A percentile compares a stretch with the other conserved stretches of the same genome.
Conservation (phyloP, 2,888 invertebrate genomes). For the Amorpha juglandis region DNA sequence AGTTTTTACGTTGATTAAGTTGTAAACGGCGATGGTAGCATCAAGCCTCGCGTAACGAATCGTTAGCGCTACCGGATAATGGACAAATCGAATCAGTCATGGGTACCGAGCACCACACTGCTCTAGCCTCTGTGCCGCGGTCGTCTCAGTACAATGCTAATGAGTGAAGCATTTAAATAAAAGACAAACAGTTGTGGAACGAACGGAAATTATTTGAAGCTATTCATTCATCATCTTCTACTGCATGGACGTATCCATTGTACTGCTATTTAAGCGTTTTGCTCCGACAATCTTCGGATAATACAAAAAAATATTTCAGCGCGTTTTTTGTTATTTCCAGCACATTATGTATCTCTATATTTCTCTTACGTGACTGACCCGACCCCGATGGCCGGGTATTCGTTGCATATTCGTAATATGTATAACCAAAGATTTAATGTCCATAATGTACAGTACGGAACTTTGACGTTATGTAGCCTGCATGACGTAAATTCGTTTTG, state of each 20-base stretch:
- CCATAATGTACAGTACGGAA: too few relatives aligned
- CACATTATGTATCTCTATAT: too few relatives aligned
- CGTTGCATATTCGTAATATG: too few relatives aligned
- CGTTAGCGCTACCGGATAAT: conserved; percentile 64
- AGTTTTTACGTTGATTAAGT: conserved; percentile 16
- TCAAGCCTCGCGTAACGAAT: conserved; percentile 55
- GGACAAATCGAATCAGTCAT: conserved; percentile 72
- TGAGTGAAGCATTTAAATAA: conserved; percentile 10
- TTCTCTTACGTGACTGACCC: too few relatives aligned
- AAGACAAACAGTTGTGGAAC: neutral
- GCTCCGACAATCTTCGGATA: too few relatives aligned
- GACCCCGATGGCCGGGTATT: too few relatives aligned
- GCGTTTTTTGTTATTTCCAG: too few relatives aligned
- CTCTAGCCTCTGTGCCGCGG: neutral
- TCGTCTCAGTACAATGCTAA: conserved; percentile 7
- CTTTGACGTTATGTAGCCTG: too few relatives aligned
- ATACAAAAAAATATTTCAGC: too few relatives aligned
- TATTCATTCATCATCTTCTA: neutral
- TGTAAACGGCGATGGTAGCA: conserved; percentile 31
- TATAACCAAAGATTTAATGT: too few relatives aligned
- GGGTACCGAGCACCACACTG: conserved; percentile 42
- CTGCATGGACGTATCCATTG: neutral
- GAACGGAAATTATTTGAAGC: neutral
- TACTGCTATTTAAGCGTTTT: neutral
- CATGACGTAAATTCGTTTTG: too few relatives aligned